phyloP scores from a whole-genome alignment of 2,797 vertebrate species.

The Anguilla pacifica region DNA sequence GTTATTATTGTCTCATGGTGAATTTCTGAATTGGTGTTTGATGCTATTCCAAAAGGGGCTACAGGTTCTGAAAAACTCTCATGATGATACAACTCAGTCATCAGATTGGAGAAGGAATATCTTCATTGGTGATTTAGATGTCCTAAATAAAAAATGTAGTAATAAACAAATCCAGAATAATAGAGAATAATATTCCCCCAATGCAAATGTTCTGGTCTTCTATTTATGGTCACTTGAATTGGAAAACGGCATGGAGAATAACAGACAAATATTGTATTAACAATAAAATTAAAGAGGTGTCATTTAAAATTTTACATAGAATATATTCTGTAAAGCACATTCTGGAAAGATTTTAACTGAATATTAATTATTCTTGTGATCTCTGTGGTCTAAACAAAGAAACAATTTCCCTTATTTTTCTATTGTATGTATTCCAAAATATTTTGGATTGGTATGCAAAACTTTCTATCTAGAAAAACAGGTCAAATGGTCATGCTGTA shows the following conservation, averaged over 20 bases:
- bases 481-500: too few species aligned
- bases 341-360: background rate
- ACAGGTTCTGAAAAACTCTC: too few species aligned
- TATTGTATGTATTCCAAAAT: background rate
- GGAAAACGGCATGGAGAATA: background rate
- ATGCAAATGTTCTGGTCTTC: background rate
- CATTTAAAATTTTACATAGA: background rate
- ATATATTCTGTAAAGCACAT: background rate
- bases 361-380: slow-evolving; percentile 4
- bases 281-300: background rate
- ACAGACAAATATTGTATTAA: background rate
- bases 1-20: too few species aligned
- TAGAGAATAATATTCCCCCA: too few species aligned
- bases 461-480: too few species aligned
- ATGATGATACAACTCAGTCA: too few species aligned
- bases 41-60: too few species aligned
- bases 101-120: too few species aligned
- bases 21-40: too few species aligned
- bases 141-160: too few species aligned
- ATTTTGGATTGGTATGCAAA: slow-evolving; percentile 13
- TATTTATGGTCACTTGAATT: background rate
- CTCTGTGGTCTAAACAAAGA: slow-evolving; percentile 5
- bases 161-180: too few species aligned
- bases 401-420: slow-evolving; percentile 7
- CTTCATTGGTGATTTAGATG: too few species aligned